Evolutionary conservation across 92 coral and sea anemone species (phyloP).

Genomic region (Palythoa grandis): DNA sequence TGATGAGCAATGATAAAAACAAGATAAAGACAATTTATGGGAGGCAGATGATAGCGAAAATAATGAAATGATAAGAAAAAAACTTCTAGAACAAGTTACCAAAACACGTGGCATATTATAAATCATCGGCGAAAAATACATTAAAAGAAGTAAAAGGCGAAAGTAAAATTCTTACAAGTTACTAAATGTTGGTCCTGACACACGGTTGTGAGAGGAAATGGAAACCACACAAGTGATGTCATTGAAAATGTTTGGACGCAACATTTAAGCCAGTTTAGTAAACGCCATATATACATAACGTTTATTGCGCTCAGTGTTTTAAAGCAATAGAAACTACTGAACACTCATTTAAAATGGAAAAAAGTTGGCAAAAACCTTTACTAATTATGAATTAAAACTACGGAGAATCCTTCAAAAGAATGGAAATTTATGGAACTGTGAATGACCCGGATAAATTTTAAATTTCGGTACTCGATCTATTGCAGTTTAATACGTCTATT

Average conservation of each 20-base stretch:
- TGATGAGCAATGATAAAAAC: not conserved
- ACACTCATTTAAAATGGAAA: not conserved
- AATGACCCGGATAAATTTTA: not conserved
- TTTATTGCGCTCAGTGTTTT: not conserved
- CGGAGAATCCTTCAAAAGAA: not conserved
- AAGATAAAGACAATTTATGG: not conserved
- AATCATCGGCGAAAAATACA: not conserved
- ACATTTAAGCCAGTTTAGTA: not conserved
- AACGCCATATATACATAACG: not conserved
- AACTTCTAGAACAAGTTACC: slow-evolving; percentile 6
- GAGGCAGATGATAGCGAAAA: slow-evolving; percentile 22
- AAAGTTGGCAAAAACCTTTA: not conserved
- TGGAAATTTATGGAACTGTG: not conserved
- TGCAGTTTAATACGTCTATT: not conserved
- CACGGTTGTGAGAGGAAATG: not conserved
- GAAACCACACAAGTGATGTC: not conserved
- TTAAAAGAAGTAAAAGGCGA: not conserved
- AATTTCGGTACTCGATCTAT: not conserved
- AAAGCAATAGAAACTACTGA: not conserved
- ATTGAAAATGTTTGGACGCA: too few relatives aligned
- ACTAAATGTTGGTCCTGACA: not conserved
- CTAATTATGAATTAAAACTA: not conserved
- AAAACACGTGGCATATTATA: slow-evolving; percentile 26
- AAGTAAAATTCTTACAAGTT: not conserved
- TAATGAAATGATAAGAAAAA: not conserved